Conservation (phyloP, 2,113 vertebrate species). For the Riparia riparia region DNA sequence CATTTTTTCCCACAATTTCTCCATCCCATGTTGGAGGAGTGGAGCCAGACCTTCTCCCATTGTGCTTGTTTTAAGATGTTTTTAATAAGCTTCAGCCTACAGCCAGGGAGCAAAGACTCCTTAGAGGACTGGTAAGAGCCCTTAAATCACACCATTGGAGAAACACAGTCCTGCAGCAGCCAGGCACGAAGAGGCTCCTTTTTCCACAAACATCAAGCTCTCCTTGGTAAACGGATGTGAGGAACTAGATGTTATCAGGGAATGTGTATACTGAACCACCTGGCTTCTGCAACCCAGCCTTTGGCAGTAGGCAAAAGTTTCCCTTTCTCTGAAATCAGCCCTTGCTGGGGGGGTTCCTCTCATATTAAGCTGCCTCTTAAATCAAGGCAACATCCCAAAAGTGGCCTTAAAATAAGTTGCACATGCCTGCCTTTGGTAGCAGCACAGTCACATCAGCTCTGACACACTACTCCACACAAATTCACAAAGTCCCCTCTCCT, state of each 20-base stretch:
- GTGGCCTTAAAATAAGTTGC: not conserved
- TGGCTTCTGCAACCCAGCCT: not conserved
- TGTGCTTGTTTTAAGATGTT: not conserved
- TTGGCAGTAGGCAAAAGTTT: not conserved
- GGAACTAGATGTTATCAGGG: not conserved
- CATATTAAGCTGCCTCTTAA: not conserved
- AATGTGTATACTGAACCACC: accelerated
- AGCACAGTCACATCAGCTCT: not conserved
- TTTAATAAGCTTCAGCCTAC: not conserved
- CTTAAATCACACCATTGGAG: not conserved
- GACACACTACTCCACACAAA: not conserved
- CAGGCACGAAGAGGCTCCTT: not conserved
- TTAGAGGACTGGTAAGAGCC: not conserved
- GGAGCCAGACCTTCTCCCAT: accelerated
- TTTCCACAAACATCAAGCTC: not conserved
- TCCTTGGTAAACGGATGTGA: not conserved
- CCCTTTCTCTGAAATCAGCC: not conserved
- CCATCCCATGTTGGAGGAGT: accelerated
- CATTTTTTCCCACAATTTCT: not conserved
- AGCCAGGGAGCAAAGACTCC: not conserved
- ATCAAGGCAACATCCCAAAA: not conserved
- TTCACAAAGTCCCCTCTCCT: not conserved
- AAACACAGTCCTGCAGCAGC: not conserved
- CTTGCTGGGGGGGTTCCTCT: not conserved
- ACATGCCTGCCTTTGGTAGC: accelerated